These are phyloP conservation scores for Eubasilissa splendida DNA, from an alignment of 2,888 invertebrate species.

Conservation along the genomic window DNA sequence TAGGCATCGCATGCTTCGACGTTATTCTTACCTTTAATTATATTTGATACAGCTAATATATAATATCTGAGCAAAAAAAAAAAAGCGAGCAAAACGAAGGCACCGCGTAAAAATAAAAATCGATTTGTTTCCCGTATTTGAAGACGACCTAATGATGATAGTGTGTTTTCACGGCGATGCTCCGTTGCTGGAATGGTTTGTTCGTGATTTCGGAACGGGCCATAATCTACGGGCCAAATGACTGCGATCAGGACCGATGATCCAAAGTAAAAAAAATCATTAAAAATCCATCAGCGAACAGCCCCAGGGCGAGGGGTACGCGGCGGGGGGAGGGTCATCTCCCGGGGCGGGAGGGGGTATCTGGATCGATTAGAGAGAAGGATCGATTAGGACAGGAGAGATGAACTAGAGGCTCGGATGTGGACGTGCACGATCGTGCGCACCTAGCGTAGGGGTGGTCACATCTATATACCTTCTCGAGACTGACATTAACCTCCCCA, in stretches of 20 bases:
- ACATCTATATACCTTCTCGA: too few species aligned
- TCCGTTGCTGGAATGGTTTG: background rate
- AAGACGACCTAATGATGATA: background rate
- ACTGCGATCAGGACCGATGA: conserved; percentile 56
- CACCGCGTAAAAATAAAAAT: background rate
- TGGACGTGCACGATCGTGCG: too few species aligned
- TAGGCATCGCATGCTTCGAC: conserved; percentile 24
- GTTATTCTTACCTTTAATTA: conserved; percentile 28
- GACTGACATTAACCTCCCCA: too few species aligned
- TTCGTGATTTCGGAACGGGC: conserved; percentile 17
- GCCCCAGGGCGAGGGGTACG: background rate
- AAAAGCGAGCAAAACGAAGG: background rate
- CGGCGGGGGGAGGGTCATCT: conserved; percentile 37
- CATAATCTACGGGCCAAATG: conserved; percentile 49
- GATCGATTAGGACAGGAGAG: conserved; percentile 54
- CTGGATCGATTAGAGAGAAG: conserved; percentile 56
- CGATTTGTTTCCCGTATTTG: background rate
- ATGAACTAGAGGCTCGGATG: conserved; percentile 3
- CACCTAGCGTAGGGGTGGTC: too few species aligned
- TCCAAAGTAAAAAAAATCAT: conserved; percentile 70
- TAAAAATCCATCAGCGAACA: conserved; percentile 72
- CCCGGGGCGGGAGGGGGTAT: conserved; percentile 44
- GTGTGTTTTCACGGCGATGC: background rate
- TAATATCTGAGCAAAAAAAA: conserved; percentile 32
- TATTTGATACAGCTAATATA: conserved; percentile 35